phyloP scores from a whole-genome alignment of 1,140 invertebrate genomes.

The Olivierus martensii region DNA sequence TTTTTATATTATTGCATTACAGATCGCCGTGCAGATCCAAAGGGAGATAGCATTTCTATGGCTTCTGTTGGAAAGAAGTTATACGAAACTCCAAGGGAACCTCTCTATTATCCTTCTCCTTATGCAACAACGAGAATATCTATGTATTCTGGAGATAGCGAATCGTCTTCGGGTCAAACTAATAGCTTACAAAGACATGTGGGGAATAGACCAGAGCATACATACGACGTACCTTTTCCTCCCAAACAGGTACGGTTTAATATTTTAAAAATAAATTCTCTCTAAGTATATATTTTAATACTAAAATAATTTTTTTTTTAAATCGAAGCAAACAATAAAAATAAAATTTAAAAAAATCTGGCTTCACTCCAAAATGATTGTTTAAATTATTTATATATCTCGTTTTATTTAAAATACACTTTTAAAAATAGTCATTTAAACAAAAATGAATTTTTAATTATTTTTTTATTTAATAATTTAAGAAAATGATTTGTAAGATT shows the following conservation, averaged over 20 bases:
- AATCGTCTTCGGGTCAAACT: slow-evolving; percentile 16
- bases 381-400: too few relatives aligned
- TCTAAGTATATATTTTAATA: too few relatives aligned
- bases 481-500: too few relatives aligned
- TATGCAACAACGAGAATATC: slow-evolving; percentile 18
- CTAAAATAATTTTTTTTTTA: too few relatives aligned
- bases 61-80: slow-evolving; percentile 15
- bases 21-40: slow-evolving; percentile 8
- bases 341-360: too few relatives aligned
- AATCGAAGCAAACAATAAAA: too few relatives aligned
- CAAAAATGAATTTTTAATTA: too few relatives aligned
- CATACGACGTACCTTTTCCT: slow-evolving; percentile 19
- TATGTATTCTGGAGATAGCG: slow-evolving; percentile 14
- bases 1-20: background rate
- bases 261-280: too few relatives aligned
- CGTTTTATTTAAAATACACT: too few relatives aligned
- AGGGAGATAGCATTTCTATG: slow-evolving; percentile 16
- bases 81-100: slow-evolving; percentile 13
- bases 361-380: too few relatives aligned
- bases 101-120: slow-evolving; percentile 18
- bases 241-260: slow-evolving; percentile 13
- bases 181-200: slow-evolving; percentile 12
- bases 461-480: too few relatives aligned
- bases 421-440: too few relatives aligned
- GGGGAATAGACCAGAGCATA: slow-evolving; percentile 14